These are phyloP conservation scores for Charadrius vociferus DNA, from an alignment of 2,113 vertebrate species.

Conservation along the genomic window DNA sequence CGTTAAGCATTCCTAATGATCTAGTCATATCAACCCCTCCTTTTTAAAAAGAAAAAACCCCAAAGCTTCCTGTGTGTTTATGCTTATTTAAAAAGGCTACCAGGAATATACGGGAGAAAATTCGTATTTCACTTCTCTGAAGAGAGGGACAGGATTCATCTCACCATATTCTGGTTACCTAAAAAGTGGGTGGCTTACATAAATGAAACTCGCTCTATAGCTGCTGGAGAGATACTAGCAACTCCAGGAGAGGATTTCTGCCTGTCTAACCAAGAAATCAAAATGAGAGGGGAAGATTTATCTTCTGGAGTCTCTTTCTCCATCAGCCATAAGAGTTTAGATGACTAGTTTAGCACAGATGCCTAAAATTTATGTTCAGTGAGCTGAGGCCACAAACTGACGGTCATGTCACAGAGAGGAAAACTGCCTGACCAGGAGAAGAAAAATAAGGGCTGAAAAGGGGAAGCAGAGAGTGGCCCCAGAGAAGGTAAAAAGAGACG, in stretches of 20 bases:
- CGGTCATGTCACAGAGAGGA: not conserved
- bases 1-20: not conserved
- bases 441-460: not conserved
- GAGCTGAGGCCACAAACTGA: not conserved
- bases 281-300: not conserved
- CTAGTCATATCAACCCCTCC: not conserved
- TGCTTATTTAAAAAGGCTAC: not conserved
- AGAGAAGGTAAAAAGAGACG: conserved; percentile 15
- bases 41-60: not conserved
- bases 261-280: not conserved
- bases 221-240: not conserved
- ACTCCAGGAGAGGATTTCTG: not conserved
- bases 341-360: not conserved
- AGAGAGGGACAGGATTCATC: not conserved
- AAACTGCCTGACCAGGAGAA: not conserved
- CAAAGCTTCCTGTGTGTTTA: not conserved
- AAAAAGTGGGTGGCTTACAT: not conserved
- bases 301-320: not conserved
- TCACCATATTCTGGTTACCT: not conserved
- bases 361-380: not conserved
- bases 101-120: not conserved
- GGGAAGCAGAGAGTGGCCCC: not conserved
- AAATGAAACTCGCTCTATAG: not conserved
- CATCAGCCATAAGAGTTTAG: not conserved
- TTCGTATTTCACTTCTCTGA: not conserved